A percentile compares a stretch with the other conserved stretches of the same genome.
phyloP scores from a whole-genome alignment of 2,113 vertebrate genomes.

The Sturnus vulgaris region DNA sequence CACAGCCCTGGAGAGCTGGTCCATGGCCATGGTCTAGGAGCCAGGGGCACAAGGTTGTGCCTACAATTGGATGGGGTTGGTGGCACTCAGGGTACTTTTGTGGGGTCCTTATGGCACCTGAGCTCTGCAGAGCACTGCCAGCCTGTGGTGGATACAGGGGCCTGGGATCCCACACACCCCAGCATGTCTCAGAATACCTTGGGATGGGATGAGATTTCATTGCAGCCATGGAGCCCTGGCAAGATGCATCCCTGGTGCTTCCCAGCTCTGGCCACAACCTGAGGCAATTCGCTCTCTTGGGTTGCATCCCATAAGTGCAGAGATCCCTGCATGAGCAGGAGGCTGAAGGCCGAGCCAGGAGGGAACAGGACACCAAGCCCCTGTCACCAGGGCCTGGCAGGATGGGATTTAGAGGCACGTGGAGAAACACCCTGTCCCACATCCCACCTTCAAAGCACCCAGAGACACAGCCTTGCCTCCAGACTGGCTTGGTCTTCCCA shows the following conservation, averaged over 20 bases:
- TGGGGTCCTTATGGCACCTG: accelerated
- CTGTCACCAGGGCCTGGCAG: not conserved
- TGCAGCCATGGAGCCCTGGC: not conserved
- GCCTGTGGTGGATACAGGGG: not conserved
- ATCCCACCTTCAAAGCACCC: not conserved
- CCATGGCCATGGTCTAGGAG: not conserved
- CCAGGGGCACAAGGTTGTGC: accelerated
- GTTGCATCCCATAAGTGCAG: not conserved
- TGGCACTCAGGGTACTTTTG: not conserved
- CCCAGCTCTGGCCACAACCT: not conserved
- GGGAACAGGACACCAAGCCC: not conserved
- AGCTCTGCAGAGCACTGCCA: not conserved
- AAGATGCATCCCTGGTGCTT: not conserved
- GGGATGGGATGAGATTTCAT: not conserved
- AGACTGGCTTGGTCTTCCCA: not conserved
- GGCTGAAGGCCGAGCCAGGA: not conserved
- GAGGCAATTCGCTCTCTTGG: not conserved
- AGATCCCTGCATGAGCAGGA: not conserved
- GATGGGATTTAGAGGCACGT: not conserved
- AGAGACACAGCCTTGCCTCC: not conserved
- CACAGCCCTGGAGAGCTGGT: not conserved
- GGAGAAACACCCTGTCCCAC: not conserved
- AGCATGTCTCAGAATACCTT: not conserved
- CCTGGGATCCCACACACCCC: not conserved
- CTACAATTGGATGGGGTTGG: not conserved